Conservation (phyloP, 2,797 vertebrate species). For the Limosa lapponica region DNA sequence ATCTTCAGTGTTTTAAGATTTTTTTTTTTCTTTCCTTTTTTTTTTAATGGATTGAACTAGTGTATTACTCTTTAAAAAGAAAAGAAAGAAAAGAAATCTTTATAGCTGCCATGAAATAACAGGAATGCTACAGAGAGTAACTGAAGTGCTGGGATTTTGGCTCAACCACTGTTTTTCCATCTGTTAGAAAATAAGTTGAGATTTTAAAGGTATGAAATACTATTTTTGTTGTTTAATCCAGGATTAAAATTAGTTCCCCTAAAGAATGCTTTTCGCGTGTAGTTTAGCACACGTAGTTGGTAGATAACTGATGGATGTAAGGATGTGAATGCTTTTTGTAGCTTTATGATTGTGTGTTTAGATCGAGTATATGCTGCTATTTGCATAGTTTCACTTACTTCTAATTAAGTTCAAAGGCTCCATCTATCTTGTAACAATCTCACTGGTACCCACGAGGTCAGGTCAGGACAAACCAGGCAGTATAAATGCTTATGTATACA, state of each 20-base stretch:
- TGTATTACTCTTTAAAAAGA: background rate
- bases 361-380: background rate
- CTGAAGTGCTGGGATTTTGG: background rate
- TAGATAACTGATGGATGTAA: background rate
- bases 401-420: background rate
- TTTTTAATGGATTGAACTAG: background rate
- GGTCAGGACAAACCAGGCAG: background rate
- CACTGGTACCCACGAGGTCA: background rate
- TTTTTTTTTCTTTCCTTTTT: background rate
- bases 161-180: background rate
- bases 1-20: background rate
- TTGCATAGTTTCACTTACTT: background rate
- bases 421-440: background rate
- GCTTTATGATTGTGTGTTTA: background rate
- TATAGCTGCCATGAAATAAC: background rate
- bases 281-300: background rate
- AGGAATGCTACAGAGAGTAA: background rate
- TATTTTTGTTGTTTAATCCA: background rate
- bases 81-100: background rate
- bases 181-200: background rate
- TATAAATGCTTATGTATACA: background rate
- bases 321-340: background rate
- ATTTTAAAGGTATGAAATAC: background rate
- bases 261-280: background rate
- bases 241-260: background rate